phyloP scores from a whole-genome alignment of 1,140 invertebrate species.

The Chrysomallon squamiferum region DNA sequence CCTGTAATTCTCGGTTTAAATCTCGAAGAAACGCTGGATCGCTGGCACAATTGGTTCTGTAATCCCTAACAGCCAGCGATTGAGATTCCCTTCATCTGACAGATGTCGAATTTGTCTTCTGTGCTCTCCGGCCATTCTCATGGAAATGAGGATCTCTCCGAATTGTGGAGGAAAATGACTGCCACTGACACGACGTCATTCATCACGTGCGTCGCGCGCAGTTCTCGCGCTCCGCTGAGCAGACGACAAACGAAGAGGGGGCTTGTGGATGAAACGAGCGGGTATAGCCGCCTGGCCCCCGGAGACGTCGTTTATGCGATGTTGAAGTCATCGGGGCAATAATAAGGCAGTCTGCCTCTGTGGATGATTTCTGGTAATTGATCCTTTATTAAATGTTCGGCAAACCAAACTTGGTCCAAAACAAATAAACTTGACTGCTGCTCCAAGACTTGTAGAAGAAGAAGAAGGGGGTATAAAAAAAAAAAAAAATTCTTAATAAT shows the following conservation, averaged over 20 bases:
- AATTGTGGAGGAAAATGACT: background rate
- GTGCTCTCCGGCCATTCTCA: constrained; percentile 1
- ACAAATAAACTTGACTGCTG: background rate
- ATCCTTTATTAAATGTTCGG: constrained; percentile 5
- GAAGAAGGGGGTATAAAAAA: too few species aligned
- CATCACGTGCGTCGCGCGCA: constrained; percentile 6
- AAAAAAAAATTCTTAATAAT: background rate
- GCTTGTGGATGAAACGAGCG: background rate
- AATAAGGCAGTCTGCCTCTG: too few species aligned
- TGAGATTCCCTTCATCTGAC: background rate
- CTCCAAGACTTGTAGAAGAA: background rate
- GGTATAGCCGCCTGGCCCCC: background rate
- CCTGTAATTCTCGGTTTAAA: too few species aligned
- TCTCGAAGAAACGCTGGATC: too few species aligned
- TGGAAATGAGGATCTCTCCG: background rate
- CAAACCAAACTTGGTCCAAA: background rate
- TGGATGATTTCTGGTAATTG: background rate
- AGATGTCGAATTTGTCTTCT: background rate
- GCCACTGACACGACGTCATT: constrained; percentile 1
- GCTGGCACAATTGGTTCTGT: too few species aligned
- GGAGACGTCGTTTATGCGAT: background rate
- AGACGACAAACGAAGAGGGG: background rate
- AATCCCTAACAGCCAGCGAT: too few species aligned
- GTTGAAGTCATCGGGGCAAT: too few species aligned
- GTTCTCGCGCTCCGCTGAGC: background rate